Percentiles rank a stretch among this genome's conserved stretches.
Conservation (phyloP, 2,888 invertebrate species). For the Temnothorax ravouxi region DNA sequence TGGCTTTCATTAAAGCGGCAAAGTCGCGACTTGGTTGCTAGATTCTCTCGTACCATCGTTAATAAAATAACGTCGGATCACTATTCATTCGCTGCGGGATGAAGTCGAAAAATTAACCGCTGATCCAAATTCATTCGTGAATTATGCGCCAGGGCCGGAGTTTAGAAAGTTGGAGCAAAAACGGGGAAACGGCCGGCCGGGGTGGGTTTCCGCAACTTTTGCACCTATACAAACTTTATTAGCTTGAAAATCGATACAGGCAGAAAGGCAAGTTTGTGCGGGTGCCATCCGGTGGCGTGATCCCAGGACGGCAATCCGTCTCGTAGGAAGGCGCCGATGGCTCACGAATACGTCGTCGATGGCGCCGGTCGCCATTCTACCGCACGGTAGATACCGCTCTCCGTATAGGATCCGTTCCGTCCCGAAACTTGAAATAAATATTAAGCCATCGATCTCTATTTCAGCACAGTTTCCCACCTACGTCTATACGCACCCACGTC, state of each 20-base stretch:
- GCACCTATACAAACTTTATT: slow-evolving; percentile 52
- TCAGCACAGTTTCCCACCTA: slow-evolving; percentile 69
- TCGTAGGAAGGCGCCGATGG: slow-evolving; percentile 45
- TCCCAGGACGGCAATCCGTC: slow-evolving; percentile 65
- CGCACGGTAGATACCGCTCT: background rate
- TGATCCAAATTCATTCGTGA: slow-evolving; percentile 37
- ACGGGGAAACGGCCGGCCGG: background rate
- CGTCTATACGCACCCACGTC: background rate
- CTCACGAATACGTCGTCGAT: slow-evolving; percentile 32
- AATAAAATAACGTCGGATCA: slow-evolving; percentile 61
- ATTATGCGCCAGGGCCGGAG: background rate
- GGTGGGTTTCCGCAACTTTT: slow-evolving; percentile 19
- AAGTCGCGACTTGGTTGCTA: slow-evolving; percentile 56
- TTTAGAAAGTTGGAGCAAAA: slow-evolving; percentile 10
- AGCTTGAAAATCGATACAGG: slow-evolving; percentile 50
- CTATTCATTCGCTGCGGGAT: slow-evolving; percentile 40
- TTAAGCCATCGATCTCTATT: slow-evolving; percentile 75
- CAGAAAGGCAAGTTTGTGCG: slow-evolving; percentile 33
- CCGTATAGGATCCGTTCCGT: background rate
- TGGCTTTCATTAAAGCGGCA: slow-evolving; percentile 70
- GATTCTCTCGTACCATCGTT: slow-evolving; percentile 57
- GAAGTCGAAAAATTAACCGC: slow-evolving; percentile 42
- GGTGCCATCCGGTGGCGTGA: slow-evolving; percentile 23
- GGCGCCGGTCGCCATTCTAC: slow-evolving; percentile 17
- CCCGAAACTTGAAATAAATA: slow-evolving; percentile 60